Conservation (phyloP, 2,113 vertebrate genomes). For the Mormyrus lacerda region DNA sequence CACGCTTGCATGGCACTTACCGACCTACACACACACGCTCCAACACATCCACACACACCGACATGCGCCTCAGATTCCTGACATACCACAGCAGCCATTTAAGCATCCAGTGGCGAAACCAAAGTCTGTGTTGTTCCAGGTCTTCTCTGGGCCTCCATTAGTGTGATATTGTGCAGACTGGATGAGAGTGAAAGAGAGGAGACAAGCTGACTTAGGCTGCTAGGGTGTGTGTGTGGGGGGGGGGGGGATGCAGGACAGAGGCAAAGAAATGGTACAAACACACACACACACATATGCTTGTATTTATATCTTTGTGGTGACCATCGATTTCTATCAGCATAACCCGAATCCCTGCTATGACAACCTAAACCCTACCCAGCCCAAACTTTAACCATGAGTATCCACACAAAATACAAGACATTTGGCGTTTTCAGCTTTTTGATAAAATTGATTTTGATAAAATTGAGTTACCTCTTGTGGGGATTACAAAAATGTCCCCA, state of each 20-base stretch:
- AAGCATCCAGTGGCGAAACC: conserved; percentile 57
- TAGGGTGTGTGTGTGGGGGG: conserved; percentile 27
- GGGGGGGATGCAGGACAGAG: background rate
- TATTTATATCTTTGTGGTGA: background rate
- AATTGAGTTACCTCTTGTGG: background rate
- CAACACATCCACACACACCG: conserved; percentile 34
- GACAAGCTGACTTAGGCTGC: conserved; percentile 38
- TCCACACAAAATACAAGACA: background rate
- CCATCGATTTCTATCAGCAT: background rate
- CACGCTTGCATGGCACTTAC: background rate
- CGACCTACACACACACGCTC: conserved; percentile 40
- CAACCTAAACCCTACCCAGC: background rate
- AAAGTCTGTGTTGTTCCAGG: conserved; percentile 38
- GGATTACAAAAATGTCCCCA: background rate
- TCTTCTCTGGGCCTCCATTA: conserved; percentile 54
- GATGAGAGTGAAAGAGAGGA: conserved; percentile 60
- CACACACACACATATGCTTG: conserved; percentile 22
- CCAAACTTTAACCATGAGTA: background rate
- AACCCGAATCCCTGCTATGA: background rate
- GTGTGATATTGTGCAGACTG: conserved; percentile 66
- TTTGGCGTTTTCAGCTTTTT: background rate
- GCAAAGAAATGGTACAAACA: conserved; percentile 16
- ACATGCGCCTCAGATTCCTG: conserved; percentile 59
- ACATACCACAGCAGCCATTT: conserved; percentile 51
- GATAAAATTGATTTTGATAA: background rate